Conservation (phyloP, 35 echinoderm and acorn worm species). For the Apostichopus parvimensis region DNA sequence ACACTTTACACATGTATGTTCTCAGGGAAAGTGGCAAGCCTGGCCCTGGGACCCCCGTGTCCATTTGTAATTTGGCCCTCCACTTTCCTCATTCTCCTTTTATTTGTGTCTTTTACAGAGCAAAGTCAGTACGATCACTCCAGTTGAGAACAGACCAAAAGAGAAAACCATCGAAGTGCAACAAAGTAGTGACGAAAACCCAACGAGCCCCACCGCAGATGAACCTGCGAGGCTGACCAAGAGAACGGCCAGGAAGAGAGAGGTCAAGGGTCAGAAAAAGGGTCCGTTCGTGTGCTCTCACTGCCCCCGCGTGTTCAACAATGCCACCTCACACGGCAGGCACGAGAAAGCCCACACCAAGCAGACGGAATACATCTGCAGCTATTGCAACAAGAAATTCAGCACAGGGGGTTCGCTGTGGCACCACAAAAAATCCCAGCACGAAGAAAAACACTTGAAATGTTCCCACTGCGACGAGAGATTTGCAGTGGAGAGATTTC, state of each 20-base stretch:
- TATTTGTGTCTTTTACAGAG: background rate
- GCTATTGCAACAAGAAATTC: constrained; percentile 59
- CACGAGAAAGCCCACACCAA: constrained; percentile 33
- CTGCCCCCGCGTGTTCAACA: constrained; percentile 46
- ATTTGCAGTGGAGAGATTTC: constrained; percentile 60
- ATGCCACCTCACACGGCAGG: constrained; percentile 1
- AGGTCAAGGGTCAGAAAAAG: background rate
- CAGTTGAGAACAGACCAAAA: background rate
- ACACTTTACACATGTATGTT: no score
- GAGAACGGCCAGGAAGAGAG: constrained; percentile 12
- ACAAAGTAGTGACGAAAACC: background rate
- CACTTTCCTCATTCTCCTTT: background rate
- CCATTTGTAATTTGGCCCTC: no score
- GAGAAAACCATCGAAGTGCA: background rate
- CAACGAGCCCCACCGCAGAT: background rate
- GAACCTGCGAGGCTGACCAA: background rate
- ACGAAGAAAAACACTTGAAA: constrained; percentile 61
- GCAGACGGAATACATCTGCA: constrained; percentile 12
- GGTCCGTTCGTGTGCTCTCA: constrained; percentile 30
- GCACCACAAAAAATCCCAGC: constrained; percentile 65
- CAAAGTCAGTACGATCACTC: background rate
- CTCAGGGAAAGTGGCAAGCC: no score
- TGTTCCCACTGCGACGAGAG: constrained; percentile 66
- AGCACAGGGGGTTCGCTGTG: constrained; percentile 50
- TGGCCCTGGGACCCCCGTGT: no score